phyloP scores from a whole-genome alignment of 2,113 vertebrate species.

The Halichoeres trimaculatus region DNA sequence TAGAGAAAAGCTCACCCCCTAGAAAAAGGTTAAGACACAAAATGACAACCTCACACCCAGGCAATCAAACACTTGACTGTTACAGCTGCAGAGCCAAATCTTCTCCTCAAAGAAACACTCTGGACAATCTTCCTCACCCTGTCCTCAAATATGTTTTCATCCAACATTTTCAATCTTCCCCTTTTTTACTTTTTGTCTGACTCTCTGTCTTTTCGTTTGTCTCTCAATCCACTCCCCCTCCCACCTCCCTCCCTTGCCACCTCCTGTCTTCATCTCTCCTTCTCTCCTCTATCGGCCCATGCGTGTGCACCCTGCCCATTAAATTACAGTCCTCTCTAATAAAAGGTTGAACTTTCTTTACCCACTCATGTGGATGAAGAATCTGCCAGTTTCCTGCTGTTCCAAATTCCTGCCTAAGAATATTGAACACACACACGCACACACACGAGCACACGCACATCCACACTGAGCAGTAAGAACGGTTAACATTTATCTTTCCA shows the following conservation, averaged over 20 bases:
- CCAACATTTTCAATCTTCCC: slow-evolving; percentile 18
- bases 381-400: slow-evolving; percentile 85
- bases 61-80: slow-evolving; percentile 77
- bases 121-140: slow-evolving; percentile 5
- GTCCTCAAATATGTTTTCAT: slow-evolving; percentile 55
- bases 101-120: slow-evolving; percentile 21
- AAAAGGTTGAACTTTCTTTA: slow-evolving; percentile 89
- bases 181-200: not conserved
- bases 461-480: slow-evolving; percentile 25
- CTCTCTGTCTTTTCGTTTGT: slow-evolving; percentile 45
- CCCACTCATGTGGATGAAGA: slow-evolving; percentile 85
- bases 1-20: slow-evolving; percentile 55
- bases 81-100: slow-evolving; percentile 75
- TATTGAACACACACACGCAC: slow-evolving; percentile 64
- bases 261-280: not conserved
- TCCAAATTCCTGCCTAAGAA: slow-evolving; percentile 82
- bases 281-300: slow-evolving; percentile 57
- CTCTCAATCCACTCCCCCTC: slow-evolving; percentile 37
- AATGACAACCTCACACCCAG: slow-evolving; percentile 77
- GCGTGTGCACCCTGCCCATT: slow-evolving; percentile 87
- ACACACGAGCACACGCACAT: slow-evolving; percentile 58
- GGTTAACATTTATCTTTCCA: slow-evolving; percentile 64
- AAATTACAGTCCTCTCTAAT: slow-evolving; percentile 90
- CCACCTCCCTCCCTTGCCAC: not conserved
- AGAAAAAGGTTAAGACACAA: slow-evolving; percentile 77